phyloP scores from a whole-genome alignment of 2,797 vertebrate species.

The Alosa sapidissima region DNA sequence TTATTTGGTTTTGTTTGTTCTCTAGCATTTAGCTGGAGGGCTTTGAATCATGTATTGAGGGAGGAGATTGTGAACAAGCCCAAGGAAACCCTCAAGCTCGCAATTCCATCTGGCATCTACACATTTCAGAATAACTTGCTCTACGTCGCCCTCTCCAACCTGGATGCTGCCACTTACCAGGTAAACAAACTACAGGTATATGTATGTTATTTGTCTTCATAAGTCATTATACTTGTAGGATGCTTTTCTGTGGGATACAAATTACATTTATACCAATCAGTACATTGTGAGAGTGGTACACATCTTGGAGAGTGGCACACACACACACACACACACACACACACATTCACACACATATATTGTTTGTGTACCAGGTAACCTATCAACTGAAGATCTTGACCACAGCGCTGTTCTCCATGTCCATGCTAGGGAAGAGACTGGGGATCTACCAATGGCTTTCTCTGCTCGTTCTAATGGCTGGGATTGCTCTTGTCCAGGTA shows the following conservation, averaged over 20 bases:
- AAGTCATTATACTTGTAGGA: neutral
- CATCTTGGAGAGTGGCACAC: too few species aligned
- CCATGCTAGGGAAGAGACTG: slow-evolving; percentile 91
- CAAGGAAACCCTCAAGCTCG: slow-evolving; percentile 85
- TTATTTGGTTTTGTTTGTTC: neutral
- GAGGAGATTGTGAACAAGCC: slow-evolving; percentile 89
- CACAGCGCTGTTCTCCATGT: slow-evolving; percentile 95
- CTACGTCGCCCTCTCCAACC: slow-evolving; percentile 83
- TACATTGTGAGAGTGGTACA: too few species aligned
- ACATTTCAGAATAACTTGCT: slow-evolving; percentile 89
- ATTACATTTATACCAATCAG: neutral
- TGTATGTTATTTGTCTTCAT: neutral
- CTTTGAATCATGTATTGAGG: slow-evolving; percentile 74
- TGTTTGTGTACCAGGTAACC: slow-evolving; percentile 80
- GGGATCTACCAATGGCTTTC: slow-evolving; percentile 95
- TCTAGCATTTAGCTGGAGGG: slow-evolving; percentile 75
- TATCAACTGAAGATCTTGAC: slow-evolving; percentile 99
- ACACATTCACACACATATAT: neutral
- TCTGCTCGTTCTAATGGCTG: slow-evolving; percentile 88
- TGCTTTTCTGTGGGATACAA: neutral
- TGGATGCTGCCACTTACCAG: slow-evolving; percentile 87
- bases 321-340: neutral
- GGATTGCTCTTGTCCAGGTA: slow-evolving; percentile 96
- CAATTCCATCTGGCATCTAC: slow-evolving; percentile 58
- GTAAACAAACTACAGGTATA: slow-evolving; percentile 55